Evolutionary conservation across 2,797 vertebrate genomes (phyloP).

Genomic region (Peromyscus eremicus): DNA sequence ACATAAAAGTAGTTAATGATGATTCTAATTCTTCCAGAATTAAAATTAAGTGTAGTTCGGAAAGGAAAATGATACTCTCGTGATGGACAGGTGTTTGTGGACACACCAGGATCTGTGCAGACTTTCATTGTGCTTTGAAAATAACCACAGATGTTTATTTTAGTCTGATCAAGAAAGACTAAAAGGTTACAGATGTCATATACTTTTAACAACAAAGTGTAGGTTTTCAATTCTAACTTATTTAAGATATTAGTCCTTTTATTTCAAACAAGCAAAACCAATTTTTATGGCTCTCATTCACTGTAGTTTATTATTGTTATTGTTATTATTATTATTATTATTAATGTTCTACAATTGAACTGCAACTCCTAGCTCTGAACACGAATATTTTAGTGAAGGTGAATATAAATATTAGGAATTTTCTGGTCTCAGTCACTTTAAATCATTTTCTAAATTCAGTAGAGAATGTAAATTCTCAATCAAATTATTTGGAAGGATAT

Average conservation of each 20-base stretch:
- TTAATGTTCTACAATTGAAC: not conserved
- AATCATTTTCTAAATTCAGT: not conserved
- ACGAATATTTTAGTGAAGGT: constrained; percentile 21
- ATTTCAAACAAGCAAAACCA: constrained; percentile 1
- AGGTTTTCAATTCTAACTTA: not conserved
- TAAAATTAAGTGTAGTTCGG: constrained; percentile 65
- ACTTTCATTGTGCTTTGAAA: constrained; percentile 29
- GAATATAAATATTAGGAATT: not conserved
- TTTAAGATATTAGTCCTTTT: constrained; percentile 3
- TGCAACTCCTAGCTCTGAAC: not conserved
- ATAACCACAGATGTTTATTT: constrained; percentile 41
- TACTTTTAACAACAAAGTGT: not conserved
- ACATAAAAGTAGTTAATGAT: constrained; percentile 84
- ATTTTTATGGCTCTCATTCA: not conserved
- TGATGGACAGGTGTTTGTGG: constrained; percentile 47
- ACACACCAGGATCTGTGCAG: constrained; percentile 39
- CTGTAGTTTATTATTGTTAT: not conserved
- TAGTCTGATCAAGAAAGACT: not conserved
- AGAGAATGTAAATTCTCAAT: constrained; percentile 1
- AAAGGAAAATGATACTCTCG: constrained; percentile 53
- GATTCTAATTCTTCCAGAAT: constrained; percentile 86
- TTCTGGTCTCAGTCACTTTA: not conserved
- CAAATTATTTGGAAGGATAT: constrained; percentile 56
- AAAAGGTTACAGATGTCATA: not conserved
- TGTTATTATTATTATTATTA: not conserved